Evolutionary conservation across 2,888 invertebrate genomes (phyloP).

Genomic region (Acrocyrtus sp.): DNA sequence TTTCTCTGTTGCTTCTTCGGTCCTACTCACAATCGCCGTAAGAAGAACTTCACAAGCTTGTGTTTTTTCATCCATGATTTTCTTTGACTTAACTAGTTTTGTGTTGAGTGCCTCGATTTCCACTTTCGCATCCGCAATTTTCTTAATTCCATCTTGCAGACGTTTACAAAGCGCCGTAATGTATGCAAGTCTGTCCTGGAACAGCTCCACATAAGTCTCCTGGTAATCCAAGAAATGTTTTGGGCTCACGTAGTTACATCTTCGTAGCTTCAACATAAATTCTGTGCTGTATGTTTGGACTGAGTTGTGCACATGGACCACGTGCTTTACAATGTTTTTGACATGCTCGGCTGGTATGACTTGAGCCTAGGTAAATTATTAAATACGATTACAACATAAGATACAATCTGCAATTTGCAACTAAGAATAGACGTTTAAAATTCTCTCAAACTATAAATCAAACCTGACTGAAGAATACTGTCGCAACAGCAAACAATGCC

Average conservation of each 20-base stretch:
- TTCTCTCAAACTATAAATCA: too few relatives aligned
- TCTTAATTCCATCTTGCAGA: slow-evolving; percentile 77
- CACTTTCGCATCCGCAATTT: slow-evolving; percentile 87
- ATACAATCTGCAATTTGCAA: too few relatives aligned
- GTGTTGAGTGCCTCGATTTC: slow-evolving; percentile 83
- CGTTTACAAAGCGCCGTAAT: slow-evolving; percentile 74
- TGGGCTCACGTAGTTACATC: slow-evolving; percentile 90
- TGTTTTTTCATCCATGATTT: slow-evolving; percentile 84
- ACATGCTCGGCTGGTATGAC: slow-evolving; percentile 77
- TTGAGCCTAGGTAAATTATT: too few relatives aligned
- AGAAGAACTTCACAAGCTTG: slow-evolving; percentile 82
- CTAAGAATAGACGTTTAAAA: too few relatives aligned
- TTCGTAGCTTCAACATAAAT: slow-evolving; percentile 78
- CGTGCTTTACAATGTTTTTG: slow-evolving; percentile 80
- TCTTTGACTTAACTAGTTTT: slow-evolving; percentile 83
- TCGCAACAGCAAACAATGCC: slow-evolving; percentile 87
- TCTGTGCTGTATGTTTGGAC: slow-evolving; percentile 78
- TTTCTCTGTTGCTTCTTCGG: slow-evolving; percentile 75
- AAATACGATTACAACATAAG: too few relatives aligned
- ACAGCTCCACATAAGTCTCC: slow-evolving; percentile 78
- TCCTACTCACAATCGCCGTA: slow-evolving; percentile 74
- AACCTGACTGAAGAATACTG: slow-evolving; percentile 83
- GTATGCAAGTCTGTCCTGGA: slow-evolving; percentile 75
- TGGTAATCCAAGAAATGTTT: slow-evolving; percentile 92
- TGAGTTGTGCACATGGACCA: slow-evolving; percentile 85